phyloP scores from a whole-genome alignment of 2,888 invertebrate genomes.

The Arctia plantaginis region DNA sequence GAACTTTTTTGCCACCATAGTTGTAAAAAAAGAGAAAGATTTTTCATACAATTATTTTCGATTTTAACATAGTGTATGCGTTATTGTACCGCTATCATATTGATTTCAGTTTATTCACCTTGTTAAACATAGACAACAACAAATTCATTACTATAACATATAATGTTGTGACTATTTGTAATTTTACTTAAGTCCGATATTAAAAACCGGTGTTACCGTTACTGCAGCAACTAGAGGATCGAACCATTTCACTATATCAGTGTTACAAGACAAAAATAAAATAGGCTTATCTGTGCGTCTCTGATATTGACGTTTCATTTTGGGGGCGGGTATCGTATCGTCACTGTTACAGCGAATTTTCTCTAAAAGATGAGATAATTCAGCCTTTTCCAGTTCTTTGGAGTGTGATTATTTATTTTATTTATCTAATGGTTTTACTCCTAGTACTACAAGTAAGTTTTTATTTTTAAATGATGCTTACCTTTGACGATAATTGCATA shows the following conservation, averaged over 20 bases:
- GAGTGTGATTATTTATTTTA: conserved; percentile 35
- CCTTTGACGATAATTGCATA: conserved; percentile 26
- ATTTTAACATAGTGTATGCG: background rate
- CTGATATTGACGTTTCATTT: conserved; percentile 75
- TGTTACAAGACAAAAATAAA: conserved; percentile 13
- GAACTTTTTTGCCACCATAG: background rate
- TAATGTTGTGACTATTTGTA: background rate
- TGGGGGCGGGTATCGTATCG: conserved; percentile 79
- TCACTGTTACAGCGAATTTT: conserved; percentile 54
- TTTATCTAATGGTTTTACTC: conserved; percentile 57
- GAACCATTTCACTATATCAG: background rate
- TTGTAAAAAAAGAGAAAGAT: background rate
- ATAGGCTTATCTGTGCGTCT: conserved; percentile 22
- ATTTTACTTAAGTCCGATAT: background rate
- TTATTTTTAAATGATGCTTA: conserved; percentile 10
- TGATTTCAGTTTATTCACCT: background rate
- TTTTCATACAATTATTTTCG: background rate
- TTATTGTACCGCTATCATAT: background rate
- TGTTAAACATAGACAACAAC: background rate
- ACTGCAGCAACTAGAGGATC: background rate
- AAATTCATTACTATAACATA: background rate
- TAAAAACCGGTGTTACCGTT: background rate
- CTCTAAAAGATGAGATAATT: conserved; percentile 62
- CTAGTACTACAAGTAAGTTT: conserved; percentile 61
- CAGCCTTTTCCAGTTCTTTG: conserved; percentile 37